These are phyloP conservation scores for Scatophagus argus DNA, from an alignment of 2,113 vertebrate genomes.

Conservation along the genomic window DNA sequence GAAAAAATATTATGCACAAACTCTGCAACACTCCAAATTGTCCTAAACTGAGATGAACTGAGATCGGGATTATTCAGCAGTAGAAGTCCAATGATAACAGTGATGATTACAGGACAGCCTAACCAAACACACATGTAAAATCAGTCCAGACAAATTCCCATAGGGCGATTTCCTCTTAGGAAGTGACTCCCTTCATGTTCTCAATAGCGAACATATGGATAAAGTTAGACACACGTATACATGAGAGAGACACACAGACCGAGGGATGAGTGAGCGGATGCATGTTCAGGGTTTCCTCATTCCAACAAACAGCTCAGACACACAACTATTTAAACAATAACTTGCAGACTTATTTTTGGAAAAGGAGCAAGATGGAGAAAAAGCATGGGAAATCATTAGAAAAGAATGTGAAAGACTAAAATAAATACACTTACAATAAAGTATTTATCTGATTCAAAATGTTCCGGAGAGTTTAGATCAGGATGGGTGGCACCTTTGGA, in stretches of 20 bases:
- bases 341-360: conserved; percentile 30
- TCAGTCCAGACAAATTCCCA: conserved; percentile 55
- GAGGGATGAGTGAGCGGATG: conserved; percentile 61
- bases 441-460: neutral
- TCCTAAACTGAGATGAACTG: conserved; percentile 43
- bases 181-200: conserved; percentile 61
- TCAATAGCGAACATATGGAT: conserved; percentile 67
- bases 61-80: conserved; percentile 35
- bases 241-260: conserved; percentile 37
- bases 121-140: conserved; percentile 70
- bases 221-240: conserved; percentile 61
- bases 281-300: conserved; percentile 41
- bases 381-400: conserved; percentile 5
- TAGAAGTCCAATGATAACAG: conserved; percentile 49
- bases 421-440: conserved; percentile 9
- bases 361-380: conserved; percentile 17
- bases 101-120: conserved; percentile 56
- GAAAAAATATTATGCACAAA: neutral
- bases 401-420: conserved; percentile 12
- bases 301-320: conserved; percentile 2
- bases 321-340: conserved; percentile 26
- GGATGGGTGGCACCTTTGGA: neutral
- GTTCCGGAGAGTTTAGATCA: neutral
- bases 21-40: neutral
- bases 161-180: conserved; percentile 51